These are phyloP conservation scores for Drosophila navojoa DNA, from an alignment of 1,140 invertebrate genomes.

Conservation along the genomic window DNA sequence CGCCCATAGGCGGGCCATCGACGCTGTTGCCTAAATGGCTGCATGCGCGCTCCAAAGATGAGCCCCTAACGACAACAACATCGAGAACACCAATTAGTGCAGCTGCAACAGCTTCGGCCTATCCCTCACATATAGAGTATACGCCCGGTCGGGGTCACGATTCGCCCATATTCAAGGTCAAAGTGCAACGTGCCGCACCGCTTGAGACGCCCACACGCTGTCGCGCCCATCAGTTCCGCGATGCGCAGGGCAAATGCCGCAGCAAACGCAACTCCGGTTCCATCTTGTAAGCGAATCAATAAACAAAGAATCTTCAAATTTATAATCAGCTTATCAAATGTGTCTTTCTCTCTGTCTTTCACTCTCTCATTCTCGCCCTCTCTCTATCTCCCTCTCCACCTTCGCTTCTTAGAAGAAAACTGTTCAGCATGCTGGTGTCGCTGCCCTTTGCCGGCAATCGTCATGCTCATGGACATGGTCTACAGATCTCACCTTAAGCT, in stretches of 20 bases:
- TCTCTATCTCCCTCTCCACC: too few relatives aligned
- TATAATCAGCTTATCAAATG: constrained; percentile 41
- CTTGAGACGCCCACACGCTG: constrained; percentile 47
- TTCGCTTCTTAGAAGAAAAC: constrained; percentile 60
- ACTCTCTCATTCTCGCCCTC: neutral
- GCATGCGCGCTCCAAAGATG: constrained; percentile 57
- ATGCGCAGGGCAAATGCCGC: constrained; percentile 66
- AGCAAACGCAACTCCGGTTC: constrained; percentile 60
- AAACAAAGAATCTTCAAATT: constrained; percentile 27
- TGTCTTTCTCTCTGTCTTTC: constrained; percentile 1
- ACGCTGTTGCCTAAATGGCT: constrained; percentile 41
- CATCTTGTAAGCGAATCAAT: constrained; percentile 69
- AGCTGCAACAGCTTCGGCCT: constrained; percentile 3
- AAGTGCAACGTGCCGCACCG: constrained; percentile 63
- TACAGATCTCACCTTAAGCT: constrained; percentile 42
- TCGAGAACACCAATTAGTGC: neutral
- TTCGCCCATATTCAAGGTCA: constrained; percentile 75
- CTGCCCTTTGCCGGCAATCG: constrained; percentile 57
- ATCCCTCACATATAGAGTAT: constrained; percentile 55
- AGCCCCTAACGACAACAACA: constrained; percentile 33
- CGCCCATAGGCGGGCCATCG: constrained; percentile 34
- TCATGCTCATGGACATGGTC: constrained; percentile 54
- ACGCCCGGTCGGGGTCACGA: constrained; percentile 63
- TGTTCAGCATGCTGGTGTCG: constrained; percentile 72
- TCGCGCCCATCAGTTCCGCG: constrained; percentile 64